These are phyloP conservation scores for Piezodorus guildinii DNA, from an alignment of 1,140 invertebrate genomes.

Conservation along the genomic window DNA sequence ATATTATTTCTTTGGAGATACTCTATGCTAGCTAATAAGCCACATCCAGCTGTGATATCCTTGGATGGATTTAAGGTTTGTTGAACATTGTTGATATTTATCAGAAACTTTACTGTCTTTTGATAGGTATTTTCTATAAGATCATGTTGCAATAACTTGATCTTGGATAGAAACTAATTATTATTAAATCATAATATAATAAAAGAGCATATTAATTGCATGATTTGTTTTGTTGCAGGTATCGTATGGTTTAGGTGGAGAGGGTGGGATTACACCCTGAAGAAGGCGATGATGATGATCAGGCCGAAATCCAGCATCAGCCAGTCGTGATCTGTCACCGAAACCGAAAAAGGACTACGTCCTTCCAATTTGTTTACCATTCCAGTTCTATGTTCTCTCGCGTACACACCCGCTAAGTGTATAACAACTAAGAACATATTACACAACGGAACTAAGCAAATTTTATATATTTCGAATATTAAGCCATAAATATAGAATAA, in stretches of 20 bases:
- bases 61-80: no score
- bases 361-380: neutral
- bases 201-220: no score
- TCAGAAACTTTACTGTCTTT: no score
- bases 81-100: no score
- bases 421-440: constrained; percentile 3
- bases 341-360: neutral
- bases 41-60: no score
- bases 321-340: constrained; percentile 20
- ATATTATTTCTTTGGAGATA: no score
- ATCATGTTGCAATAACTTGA: no score
- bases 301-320: constrained; percentile 50
- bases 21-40: no score
- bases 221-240: constrained; percentile 37
- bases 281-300: constrained; percentile 83
- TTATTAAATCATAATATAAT: no score
- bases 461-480: neutral
- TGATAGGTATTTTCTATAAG: no score
- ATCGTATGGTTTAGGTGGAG: constrained; percentile 91
- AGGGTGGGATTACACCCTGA: constrained; percentile 85
- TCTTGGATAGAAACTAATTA: no score
- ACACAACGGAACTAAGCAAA: neutral
- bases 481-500: constrained; percentile 9
- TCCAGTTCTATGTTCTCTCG: neutral
- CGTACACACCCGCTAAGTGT: neutral